Conservation (phyloP, 2,113 vertebrate species). For the Psephotus haematonotus region DNA sequence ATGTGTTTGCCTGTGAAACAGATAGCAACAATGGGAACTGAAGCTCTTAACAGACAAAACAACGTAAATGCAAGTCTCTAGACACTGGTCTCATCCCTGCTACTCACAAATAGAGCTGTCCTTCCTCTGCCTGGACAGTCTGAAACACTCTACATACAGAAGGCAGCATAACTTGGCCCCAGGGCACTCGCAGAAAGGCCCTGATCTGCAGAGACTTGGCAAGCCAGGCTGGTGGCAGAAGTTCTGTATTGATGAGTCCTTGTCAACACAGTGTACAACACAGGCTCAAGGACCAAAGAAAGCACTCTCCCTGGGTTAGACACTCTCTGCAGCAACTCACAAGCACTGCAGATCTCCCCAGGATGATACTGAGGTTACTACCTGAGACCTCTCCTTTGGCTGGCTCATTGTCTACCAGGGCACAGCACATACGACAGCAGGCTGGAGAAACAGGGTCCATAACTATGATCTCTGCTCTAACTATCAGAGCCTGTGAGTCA, state of each 20-base stretch:
- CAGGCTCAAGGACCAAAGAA: not conserved
- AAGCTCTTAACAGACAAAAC: not conserved
- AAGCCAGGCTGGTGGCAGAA: not conserved
- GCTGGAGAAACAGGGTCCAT: not conserved
- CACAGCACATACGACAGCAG: not conserved
- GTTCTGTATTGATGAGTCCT: not conserved
- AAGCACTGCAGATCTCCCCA: not conserved
- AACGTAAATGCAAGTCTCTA: not conserved
- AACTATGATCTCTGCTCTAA: not conserved
- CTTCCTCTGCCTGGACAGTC: not conserved
- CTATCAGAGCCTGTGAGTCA: not conserved
- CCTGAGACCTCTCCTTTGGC: not conserved
- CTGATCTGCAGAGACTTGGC: not conserved
- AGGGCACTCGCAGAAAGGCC: not conserved
- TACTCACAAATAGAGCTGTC: not conserved
- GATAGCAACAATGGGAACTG: not conserved
- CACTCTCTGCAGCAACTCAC: not conserved
- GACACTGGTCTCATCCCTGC: not conserved
- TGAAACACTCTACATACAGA: not conserved
- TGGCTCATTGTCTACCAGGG: not conserved
- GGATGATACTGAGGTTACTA: not conserved
- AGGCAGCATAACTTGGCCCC: not conserved
- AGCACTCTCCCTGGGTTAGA: not conserved
- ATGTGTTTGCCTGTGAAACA: not conserved
- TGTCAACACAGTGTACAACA: not conserved